Evolutionary conservation across 2,888 invertebrate genomes (phyloP).

Genomic region (Volucella bombylans): DNA sequence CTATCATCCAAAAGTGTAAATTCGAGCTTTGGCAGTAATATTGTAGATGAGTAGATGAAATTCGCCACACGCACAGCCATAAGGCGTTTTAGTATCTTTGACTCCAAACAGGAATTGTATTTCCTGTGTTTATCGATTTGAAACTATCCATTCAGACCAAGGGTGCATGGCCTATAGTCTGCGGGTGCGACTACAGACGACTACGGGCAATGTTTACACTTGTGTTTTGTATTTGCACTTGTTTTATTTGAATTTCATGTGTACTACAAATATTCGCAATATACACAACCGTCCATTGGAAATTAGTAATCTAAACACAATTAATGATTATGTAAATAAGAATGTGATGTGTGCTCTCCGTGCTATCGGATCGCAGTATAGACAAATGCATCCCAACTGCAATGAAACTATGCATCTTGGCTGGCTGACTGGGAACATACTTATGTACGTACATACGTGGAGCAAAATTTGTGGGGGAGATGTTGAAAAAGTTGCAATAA

Average conservation of each 20-base stretch:
- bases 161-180: no score
- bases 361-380: neutral
- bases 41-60: no score
- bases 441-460: neutral
- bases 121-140: conserved; percentile 34
- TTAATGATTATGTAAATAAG: conserved; percentile 52
- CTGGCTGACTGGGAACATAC: neutral
- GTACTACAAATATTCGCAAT: conserved; percentile 20
- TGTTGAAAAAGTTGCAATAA: conserved; percentile 22
- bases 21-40: no score
- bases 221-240: conserved; percentile 13
- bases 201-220: conserved; percentile 11
- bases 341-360: conserved; percentile 7
- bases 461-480: neutral
- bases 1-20: no score
- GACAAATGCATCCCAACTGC: conserved; percentile 25
- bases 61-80: neutral
- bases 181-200: neutral
- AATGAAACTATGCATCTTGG: neutral
- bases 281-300: conserved; percentile 34
- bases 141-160: neutral
- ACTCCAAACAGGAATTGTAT: conserved; percentile 9
- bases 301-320: conserved; percentile 59
- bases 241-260: conserved; percentile 34
- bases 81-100: neutral